Conservation (phyloP, 2,888 invertebrate species). For the Acanthosepion lycidas region DNA sequence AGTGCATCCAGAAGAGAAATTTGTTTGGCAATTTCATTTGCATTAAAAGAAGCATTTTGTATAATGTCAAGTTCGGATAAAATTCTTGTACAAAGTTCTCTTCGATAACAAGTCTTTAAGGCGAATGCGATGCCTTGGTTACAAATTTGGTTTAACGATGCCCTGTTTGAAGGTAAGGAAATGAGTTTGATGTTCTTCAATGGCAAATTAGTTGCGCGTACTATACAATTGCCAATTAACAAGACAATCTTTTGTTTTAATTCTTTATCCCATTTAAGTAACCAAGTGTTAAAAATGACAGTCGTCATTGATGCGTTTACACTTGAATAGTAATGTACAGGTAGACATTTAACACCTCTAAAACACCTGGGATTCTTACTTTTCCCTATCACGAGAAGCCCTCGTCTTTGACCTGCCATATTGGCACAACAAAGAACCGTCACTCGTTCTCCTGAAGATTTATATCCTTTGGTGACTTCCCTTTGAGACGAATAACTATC, state of each 20-base stretch:
- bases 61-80: neutral
- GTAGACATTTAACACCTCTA: constrained; percentile 33
- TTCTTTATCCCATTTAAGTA: neutral
- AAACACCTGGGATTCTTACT: constrained; percentile 33
- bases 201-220: neutral
- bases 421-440: constrained; percentile 36
- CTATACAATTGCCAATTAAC: neutral
- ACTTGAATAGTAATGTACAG: constrained; percentile 3
- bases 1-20: constrained; percentile 44
- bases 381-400: constrained; percentile 17
- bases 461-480: neutral
- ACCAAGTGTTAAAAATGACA: constrained; percentile 36
- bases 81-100: constrained; percentile 40
- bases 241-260: neutral
- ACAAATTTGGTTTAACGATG: neutral
- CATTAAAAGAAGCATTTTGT: neutral
- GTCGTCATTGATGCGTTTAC: constrained; percentile 13
- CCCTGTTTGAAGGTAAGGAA: neutral
- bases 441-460: neutral
- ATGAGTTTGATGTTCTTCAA: neutral
- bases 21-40: neutral
- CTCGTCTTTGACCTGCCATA: constrained; percentile 38
- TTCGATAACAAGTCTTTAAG: constrained; percentile 43
- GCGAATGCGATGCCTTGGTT: neutral
- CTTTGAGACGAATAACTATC: neutral